These are phyloP conservation scores for Halyomorpha halys DNA, from an alignment of 1,140 invertebrate species.

Conservation along the genomic window DNA sequence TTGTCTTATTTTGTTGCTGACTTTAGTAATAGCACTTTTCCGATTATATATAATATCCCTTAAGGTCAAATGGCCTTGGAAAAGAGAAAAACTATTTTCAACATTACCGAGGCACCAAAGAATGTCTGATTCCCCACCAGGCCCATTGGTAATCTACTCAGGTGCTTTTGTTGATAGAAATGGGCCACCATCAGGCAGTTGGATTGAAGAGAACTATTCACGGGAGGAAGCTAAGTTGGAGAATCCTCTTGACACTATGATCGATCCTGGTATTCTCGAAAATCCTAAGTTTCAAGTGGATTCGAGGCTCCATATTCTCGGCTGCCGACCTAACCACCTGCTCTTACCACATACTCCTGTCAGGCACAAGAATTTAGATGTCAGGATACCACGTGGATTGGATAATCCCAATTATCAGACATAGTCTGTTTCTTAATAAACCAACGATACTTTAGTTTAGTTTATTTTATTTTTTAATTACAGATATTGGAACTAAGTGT, in stretches of 20 bases:
- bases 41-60: constrained; percentile 27
- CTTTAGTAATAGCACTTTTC: constrained; percentile 30
- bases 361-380: constrained; percentile 49
- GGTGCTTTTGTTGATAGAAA: constrained; percentile 32
- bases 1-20: constrained; percentile 29
- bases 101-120: constrained; percentile 27
- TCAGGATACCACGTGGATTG: constrained; percentile 29
- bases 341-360: constrained; percentile 30
- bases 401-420: constrained; percentile 31
- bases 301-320: constrained; percentile 31
- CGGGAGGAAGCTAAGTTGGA: constrained; percentile 25
- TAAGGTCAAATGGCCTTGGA: constrained; percentile 32
- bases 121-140: constrained; percentile 25
- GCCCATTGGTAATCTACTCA: constrained; percentile 33
- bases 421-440: constrained; percentile 20
- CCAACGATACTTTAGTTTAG: not conserved
- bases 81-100: constrained; percentile 29
- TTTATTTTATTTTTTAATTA: not conserved
- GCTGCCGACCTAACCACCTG: constrained; percentile 31
- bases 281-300: constrained; percentile 31
- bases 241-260: constrained; percentile 26
- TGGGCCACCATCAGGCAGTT: constrained; percentile 30
- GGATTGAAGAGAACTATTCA: constrained; percentile 31
- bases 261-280: constrained; percentile 24
- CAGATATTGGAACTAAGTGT: not conserved